These are phyloP conservation scores for Homarus gammarus DNA, from an alignment of 2,888 invertebrate species.

Conservation along the genomic window DNA sequence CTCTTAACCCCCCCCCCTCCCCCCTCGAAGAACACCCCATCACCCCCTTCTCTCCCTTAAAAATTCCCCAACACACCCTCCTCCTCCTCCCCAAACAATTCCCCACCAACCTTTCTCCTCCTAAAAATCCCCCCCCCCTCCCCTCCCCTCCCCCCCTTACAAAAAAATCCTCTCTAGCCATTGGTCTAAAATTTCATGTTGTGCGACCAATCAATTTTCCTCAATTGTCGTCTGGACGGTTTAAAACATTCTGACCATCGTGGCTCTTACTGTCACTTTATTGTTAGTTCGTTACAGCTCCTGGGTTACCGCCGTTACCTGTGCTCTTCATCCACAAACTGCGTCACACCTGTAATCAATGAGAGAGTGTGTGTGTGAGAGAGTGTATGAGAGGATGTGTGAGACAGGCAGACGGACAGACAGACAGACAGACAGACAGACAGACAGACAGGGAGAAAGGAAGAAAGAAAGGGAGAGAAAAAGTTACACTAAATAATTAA, in stretches of 20 bases:
- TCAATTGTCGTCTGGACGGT: not conserved
- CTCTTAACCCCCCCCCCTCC: too few relatives aligned
- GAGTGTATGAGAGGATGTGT: not conserved
- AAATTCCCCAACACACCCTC: too few relatives aligned
- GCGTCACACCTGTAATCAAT: not conserved
- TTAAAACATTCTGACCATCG: not conserved
- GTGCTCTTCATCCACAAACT: not conserved
- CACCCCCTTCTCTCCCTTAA: too few relatives aligned
- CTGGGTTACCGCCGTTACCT: not conserved
- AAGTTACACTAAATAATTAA: too few relatives aligned
- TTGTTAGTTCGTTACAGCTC: not conserved
- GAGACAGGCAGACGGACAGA: conserved; percentile 14
- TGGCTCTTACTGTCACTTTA: not conserved
- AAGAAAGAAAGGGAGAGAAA: too few relatives aligned
- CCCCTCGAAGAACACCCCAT: too few relatives aligned
- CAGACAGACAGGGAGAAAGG: not conserved
- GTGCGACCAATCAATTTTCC: not conserved
- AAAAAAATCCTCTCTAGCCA: not conserved
- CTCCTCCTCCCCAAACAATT: too few relatives aligned
- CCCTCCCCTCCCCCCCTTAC: too few relatives aligned
- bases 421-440: not conserved
- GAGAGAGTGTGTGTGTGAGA: too few relatives aligned
- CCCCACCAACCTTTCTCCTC: too few relatives aligned
- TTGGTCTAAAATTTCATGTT: too few relatives aligned
- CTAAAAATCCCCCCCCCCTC: too few relatives aligned